Conservation (phyloP, 2,888 invertebrate species). For the Diloba caeruleocephala region DNA sequence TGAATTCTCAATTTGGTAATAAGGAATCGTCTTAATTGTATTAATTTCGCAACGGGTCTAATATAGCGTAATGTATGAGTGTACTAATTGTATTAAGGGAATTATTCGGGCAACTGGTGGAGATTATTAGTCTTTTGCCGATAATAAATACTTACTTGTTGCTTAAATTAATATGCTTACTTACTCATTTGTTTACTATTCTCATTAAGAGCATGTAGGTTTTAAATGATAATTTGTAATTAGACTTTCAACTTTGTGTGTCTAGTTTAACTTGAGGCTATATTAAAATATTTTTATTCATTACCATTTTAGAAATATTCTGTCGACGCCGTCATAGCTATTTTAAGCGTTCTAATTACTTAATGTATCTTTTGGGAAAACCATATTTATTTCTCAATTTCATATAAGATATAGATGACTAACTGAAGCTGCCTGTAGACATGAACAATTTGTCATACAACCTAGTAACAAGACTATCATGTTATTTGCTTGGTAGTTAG, state of each 20-base stretch:
- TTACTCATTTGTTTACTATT: slow-evolving; percentile 7
- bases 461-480: too few species aligned
- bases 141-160: slow-evolving; percentile 31
- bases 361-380: too few species aligned
- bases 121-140: slow-evolving; percentile 23
- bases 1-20: slow-evolving; percentile 52
- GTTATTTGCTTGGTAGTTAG: too few species aligned
- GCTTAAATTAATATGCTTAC: slow-evolving; percentile 18
- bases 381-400: too few species aligned
- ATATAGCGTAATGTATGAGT: slow-evolving; percentile 21
- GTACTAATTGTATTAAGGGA: slow-evolving; percentile 30
- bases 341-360: too few species aligned
- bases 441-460: too few species aligned
- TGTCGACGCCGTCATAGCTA: too few species aligned
- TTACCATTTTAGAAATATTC: background rate
- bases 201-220: background rate
- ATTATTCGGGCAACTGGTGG: slow-evolving; percentile 27
- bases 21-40: slow-evolving; percentile 39
- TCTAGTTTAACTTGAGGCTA: background rate
- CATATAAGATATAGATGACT: too few species aligned
- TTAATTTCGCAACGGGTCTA: slow-evolving; percentile 48
- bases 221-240: background rate
- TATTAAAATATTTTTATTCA: slow-evolving; percentile 1
- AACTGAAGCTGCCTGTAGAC: too few species aligned
- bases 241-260: background rate